Percentiles rank a stretch among this genome's conserved stretches.
phyloP scores from a whole-genome alignment of 2,888 invertebrate species.

The Perizoma affinitatum region DNA sequence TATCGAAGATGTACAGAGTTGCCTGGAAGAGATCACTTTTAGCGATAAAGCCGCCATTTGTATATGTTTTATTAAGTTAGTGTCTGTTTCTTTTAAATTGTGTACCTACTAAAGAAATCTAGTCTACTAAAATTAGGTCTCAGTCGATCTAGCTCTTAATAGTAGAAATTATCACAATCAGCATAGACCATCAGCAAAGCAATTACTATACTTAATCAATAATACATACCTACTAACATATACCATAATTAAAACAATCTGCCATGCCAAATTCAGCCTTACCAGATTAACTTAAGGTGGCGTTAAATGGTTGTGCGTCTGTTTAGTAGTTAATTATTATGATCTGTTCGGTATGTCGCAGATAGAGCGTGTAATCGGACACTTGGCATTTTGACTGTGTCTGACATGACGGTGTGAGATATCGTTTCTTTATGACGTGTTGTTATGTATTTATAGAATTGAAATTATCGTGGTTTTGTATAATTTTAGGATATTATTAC shows the following conservation, averaged over 20 bases:
- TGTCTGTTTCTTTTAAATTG: too few species aligned
- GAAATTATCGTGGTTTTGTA: too few species aligned
- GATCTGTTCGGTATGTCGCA: conserved; percentile 55
- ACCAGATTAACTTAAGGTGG: conserved; percentile 4
- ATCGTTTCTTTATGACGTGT: conserved; percentile 4
- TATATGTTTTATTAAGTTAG: too few species aligned
- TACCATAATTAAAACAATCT: neutral
- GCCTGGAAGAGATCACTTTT: too few species aligned
- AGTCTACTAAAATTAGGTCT: too few species aligned
- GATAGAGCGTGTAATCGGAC: conserved; percentile 39
- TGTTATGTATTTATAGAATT: neutral
- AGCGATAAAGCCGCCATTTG: too few species aligned
- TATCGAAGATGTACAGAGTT: too few species aligned
- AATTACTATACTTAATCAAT: conserved; percentile 27
- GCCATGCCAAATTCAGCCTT: conserved; percentile 4
- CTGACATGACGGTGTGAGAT: conserved; percentile 15
- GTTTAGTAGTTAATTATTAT: conserved; percentile 63
- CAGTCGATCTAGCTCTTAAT: too few species aligned
- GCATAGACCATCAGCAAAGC: conserved; percentile 22
- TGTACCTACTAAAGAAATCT: too few species aligned
- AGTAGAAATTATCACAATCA: conserved; percentile 23
- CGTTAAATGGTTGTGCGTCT: conserved; percentile 43
- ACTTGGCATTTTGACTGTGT: conserved; percentile 28
- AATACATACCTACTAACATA: conserved; percentile 14
- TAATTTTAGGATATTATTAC: too few species aligned